Evolutionary conservation across 2,113 vertebrate species (phyloP), one percentile per base, ranked within the genome.

Genomic region (Meleagris gallopavo): DNA sequence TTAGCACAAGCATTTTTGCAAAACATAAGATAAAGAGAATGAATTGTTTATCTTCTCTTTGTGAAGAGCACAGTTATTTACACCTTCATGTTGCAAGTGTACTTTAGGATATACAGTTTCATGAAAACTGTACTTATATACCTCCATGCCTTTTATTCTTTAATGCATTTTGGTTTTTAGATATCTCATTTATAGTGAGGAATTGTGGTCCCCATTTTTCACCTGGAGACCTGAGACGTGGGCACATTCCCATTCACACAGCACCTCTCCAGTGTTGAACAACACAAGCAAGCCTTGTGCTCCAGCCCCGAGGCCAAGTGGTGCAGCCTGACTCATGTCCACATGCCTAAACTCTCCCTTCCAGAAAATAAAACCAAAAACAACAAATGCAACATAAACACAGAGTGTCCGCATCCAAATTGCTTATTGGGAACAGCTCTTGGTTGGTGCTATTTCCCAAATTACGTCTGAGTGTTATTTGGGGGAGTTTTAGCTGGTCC

Each of bases 291-390:
- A 91, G 64, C 62, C 82, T n/a, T 7, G 50, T 80, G 67, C 55
- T 90, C 38, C 2, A 3, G 46, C 87, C 89, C 65, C 0, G 10
- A 54, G 94, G 88, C 76, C 55, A 67, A 72, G 22, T 65, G 69
- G 30, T 71, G 76, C 43, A 81, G 52, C 76, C 90, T 96, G 94
- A 96, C 88, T 96, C 95, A 95, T 10, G 69, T 46, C 96, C 96
- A 94, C 94, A 81, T 94, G 95, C 29, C 38, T 67, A 15, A 71
- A 86, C 38, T 22, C 52, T 83, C 80, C 69, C 32, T 86, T 38
- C 52, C 50, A 41, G 29, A 16, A 55, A 71, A 78, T 58, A 65
- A 55, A n/a, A 25, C 17, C 15, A 22, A 38, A 30, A 48, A 34
- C 8, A 24, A 73, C 38, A 29, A 72, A 55, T n/a, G 18, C 18